Conservation (phyloP, 2,888 invertebrate genomes). For the Aleiodes leptofemur region DNA sequence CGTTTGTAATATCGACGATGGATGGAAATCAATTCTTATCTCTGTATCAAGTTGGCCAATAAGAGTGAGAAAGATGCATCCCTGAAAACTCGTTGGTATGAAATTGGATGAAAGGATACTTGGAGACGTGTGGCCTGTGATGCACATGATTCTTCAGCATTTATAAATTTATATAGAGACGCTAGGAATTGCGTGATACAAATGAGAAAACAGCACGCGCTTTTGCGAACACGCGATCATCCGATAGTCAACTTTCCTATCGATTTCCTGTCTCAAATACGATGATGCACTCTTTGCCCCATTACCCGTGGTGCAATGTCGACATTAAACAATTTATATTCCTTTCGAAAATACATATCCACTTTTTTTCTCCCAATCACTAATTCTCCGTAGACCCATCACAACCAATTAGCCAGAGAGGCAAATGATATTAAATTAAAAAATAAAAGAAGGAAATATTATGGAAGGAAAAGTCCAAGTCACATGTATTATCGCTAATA, state of each 20-base stretch:
- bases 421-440: conserved; percentile 2
- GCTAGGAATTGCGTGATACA: conserved; percentile 44
- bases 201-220: conserved; percentile 47
- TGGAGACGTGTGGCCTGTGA: conserved; percentile 8
- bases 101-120: background rate
- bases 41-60: conserved; percentile 6
- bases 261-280: conserved; percentile 65
- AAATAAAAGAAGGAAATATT: conserved; percentile 14
- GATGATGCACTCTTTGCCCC: conserved; percentile 50
- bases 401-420: conserved; percentile 22
- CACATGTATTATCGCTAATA: conserved; percentile 68
- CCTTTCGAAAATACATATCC: background rate
- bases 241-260: conserved; percentile 55
- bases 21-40: conserved; percentile 48
- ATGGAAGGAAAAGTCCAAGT: conserved; percentile 41
- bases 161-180: conserved; percentile 46
- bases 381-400: background rate
- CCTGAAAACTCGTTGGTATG: background rate
- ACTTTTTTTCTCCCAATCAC: background rate
- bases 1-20: conserved; percentile 39
- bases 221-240: conserved; percentile 54
- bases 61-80: no score
- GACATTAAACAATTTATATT: background rate
- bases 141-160: conserved; percentile 39
- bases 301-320: conserved; percentile 39